Percentiles rank a stretch among this genome's conserved stretches.
Evolutionary conservation across 1,140 invertebrate genomes (phyloP).

Genomic region (Papilio polytes): DNA sequence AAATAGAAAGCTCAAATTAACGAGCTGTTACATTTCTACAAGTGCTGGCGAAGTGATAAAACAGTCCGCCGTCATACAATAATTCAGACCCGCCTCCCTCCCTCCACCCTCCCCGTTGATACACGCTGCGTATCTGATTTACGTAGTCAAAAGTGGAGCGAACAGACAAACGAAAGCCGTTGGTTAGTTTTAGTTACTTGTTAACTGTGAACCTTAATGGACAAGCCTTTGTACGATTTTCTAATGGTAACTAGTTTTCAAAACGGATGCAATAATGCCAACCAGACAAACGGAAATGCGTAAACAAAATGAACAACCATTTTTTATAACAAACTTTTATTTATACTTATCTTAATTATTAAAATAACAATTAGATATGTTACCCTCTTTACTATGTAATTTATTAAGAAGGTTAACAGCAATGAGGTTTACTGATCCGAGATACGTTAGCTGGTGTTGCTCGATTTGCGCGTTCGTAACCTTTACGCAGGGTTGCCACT

Average conservation of each 20-base stretch:
- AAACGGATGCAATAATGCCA: no score
- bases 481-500: neutral
- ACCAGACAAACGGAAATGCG: no score
- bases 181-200: neutral
- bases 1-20: conserved; percentile 33
- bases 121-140: conserved; percentile 23
- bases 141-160: conserved; percentile 27
- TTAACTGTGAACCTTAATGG: neutral
- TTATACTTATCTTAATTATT: neutral
- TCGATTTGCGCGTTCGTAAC: neutral
- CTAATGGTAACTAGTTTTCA: neutral
- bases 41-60: conserved; percentile 9
- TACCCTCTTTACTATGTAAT: neutral
- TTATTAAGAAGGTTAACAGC: conserved; percentile 21
- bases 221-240: neutral
- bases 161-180: conserved; percentile 22
- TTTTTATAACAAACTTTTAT: neutral
- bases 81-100: neutral
- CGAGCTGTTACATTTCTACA: conserved; percentile 16
- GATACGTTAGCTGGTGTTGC: neutral
- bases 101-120: neutral
- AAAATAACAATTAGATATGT: neutral
- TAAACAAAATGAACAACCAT: no score
- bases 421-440: conserved; percentile 18
- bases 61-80: conserved; percentile 18